phyloP scores from a whole-genome alignment of 2,113 vertebrate species.

The Calypte anna region DNA sequence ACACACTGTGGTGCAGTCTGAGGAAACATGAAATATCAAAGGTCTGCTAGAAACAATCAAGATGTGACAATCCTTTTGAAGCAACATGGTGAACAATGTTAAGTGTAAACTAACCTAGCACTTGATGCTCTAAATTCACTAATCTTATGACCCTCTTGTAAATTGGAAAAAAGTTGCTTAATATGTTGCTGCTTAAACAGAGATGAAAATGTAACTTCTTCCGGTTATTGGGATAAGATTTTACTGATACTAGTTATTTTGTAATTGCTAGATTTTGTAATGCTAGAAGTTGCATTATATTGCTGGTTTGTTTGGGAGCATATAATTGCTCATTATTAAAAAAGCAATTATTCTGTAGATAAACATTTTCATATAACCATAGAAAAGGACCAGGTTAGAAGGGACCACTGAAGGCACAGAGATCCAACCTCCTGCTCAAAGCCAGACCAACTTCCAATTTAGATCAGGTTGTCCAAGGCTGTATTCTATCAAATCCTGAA shows the following conservation, averaged over 20 bases:
- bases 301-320: background rate
- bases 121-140: background rate
- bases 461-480: too few species aligned
- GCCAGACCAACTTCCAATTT: background rate
- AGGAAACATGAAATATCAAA: background rate
- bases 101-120: background rate
- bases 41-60: background rate
- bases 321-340: background rate
- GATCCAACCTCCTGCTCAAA: background rate
- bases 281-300: background rate
- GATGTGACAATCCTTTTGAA: background rate
- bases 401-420: background rate
- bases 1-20: background rate
- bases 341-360: background rate
- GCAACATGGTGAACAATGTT: background rate
- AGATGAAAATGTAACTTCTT: background rate
- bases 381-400: background rate
- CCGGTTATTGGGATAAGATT: background rate
- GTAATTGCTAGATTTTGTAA: background rate
- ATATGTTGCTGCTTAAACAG: background rate
- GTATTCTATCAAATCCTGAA: background rate
- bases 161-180: background rate
- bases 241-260: background rate
- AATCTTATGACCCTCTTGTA: background rate
- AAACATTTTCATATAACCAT: background rate